Base-by-base conservation (phyloP, 2,888 invertebrate genomes). In the Eulithis prunata region DNA sequence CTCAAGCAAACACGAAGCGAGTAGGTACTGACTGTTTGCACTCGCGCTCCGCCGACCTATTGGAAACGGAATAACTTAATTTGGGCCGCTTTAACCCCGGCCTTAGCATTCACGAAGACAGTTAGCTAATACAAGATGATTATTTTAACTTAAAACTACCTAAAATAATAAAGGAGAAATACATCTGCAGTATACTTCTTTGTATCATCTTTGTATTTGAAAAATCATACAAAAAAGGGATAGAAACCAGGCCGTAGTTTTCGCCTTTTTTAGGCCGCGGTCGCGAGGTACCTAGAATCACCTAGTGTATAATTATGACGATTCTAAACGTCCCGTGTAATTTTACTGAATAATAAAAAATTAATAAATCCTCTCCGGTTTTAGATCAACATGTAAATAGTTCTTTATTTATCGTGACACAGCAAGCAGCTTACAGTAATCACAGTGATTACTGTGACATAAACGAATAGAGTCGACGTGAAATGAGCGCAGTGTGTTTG, bases 21-120 rank as follows among this genome's bases (percentile, higher is more conserved):
- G 59, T n/a, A n/a, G n/a, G n/a, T 49, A 32, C 46, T 32, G 57
- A 4, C 36, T 64, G 59, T 64, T 55, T 59, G 64, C 60, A 28
- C 59, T 55, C 55, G 41, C 59, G 58, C 59, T 51, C 32, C 32
- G 32, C 52, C 60, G 56, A 65, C 64, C 64, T 65, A 65, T 65
- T 65, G 60, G 60, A 60, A 65, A 65, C 52, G 59, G 56, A 65
- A 65, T 65, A 65, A 65, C 64, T 65, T 60, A 56, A 60, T 65
- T 60, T 60, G 12, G 59, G 38, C 41, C 60, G 60, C 45, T 60
- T 60, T 21, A 56, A 57, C 60, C 56, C 51, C 58, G 32, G 46
- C 28, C 51, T 52, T 41, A 64, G 55, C 64, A 49, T 41, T 58
- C 32, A 56, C 45, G 38, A 51, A 57, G 57, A 56, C 52, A 32